phyloP scores from a whole-genome alignment of 2,888 invertebrate species.

The Catocala nupta region DNA sequence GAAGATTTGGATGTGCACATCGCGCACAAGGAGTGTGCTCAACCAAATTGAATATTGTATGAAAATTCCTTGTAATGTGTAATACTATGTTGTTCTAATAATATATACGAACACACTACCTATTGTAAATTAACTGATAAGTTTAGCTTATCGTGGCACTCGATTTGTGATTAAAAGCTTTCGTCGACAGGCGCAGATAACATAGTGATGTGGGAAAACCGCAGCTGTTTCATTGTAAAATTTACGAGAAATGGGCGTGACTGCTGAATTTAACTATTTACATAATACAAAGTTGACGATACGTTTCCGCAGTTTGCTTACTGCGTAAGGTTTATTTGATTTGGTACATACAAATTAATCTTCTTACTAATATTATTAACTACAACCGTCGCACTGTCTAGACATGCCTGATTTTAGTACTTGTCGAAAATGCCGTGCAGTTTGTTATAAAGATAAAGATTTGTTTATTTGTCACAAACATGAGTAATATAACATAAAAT shows the following conservation, averaged over 20 bases:
- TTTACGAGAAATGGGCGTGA: conserved; percentile 8
- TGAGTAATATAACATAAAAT: too few species aligned
- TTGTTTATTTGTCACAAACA: too few species aligned
- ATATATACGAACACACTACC: conserved; percentile 40
- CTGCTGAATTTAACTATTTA: neutral
- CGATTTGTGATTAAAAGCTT: conserved; percentile 55
- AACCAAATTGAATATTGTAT: neutral
- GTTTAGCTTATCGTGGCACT: conserved; percentile 48
- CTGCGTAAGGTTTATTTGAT: neutral
- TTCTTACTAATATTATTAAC: too few species aligned
- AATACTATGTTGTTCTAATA: conserved; percentile 41
- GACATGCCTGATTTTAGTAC: neutral
- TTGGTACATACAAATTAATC: too few species aligned
- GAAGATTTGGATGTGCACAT: conserved; percentile 30
- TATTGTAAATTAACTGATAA: conserved; percentile 57
- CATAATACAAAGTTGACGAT: neutral
- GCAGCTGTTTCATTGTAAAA: conserved; percentile 38
- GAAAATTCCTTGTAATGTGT: conserved; percentile 12
- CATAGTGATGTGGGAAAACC: conserved; percentile 44
- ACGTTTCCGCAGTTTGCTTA: neutral
- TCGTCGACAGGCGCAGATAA: conserved; percentile 44
- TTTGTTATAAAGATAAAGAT: too few species aligned
- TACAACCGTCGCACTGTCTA: neutral
- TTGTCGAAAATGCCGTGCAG: too few species aligned
- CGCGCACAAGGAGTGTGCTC: conserved; percentile 23